phyloP scores from a whole-genome alignment of 2,888 invertebrate genomes.

The Agelastica alni region DNA sequence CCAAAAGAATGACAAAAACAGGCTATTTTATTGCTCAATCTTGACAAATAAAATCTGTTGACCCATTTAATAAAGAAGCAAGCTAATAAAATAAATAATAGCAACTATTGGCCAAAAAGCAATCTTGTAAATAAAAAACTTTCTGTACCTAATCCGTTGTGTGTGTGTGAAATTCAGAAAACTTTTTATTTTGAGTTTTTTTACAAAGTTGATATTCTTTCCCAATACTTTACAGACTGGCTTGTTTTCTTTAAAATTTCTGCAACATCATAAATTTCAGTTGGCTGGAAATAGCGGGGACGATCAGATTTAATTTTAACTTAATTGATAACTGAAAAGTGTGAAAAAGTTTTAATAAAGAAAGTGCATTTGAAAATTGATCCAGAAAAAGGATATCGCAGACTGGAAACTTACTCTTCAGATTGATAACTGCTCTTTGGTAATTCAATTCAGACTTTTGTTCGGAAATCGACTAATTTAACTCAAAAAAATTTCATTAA shows the following conservation, averaged over 20 bases:
- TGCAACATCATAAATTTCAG: slow-evolving; percentile 20
- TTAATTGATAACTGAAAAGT: slow-evolving; percentile 15
- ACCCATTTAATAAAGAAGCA: no score
- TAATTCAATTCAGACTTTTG: slow-evolving; percentile 12
- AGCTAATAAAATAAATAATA: no score
- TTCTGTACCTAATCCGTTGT: no score
- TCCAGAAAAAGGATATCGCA: slow-evolving; percentile 1
- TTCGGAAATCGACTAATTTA: background rate
- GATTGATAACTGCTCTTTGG: slow-evolving; percentile 20
- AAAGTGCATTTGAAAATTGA: slow-evolving; percentile 21
- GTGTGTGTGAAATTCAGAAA: background rate
- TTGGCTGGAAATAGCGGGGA: slow-evolving; percentile 15
- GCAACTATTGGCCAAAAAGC: no score
- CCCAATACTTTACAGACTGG: background rate
- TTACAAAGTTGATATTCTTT: slow-evolving; percentile 6
- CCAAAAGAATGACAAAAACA: no score
- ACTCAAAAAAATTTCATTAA: no score
- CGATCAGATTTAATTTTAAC: slow-evolving; percentile 18
- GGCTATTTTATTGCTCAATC: no score
- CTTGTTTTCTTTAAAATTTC: slow-evolving; percentile 13
- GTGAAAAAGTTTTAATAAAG: slow-evolving; percentile 23
- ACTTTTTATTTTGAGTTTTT: slow-evolving; percentile 15
- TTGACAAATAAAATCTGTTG: no score
- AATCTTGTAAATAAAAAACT: no score
- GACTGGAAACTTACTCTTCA: slow-evolving; percentile 2